These are phyloP conservation scores for Jacana jacana DNA, from an alignment of 2,113 vertebrate genomes.

Conservation along the genomic window DNA sequence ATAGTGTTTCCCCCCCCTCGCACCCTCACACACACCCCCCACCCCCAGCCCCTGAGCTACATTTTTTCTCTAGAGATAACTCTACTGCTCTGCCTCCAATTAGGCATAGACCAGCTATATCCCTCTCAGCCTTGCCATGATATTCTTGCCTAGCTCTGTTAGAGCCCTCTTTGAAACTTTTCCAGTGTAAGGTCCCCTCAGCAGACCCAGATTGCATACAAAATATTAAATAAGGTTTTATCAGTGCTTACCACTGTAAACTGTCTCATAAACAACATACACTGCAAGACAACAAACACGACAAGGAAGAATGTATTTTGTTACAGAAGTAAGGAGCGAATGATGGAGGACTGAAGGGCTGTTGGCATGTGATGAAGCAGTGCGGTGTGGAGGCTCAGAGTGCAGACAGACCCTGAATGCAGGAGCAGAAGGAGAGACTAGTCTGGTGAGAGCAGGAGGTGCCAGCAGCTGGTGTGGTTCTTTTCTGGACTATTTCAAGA, in stretches of 20 bases:
- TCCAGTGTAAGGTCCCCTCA: neutral
- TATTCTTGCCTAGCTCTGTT: neutral
- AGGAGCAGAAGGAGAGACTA: neutral
- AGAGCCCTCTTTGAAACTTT: neutral
- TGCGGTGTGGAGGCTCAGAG: neutral
- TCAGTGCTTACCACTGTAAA: rapidly evolving
- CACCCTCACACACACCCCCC: no score
- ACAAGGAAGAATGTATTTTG: neutral
- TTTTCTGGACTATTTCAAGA: neutral
- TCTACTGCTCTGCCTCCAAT: neutral
- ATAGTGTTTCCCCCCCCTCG: neutral
- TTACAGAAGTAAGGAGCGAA: neutral
- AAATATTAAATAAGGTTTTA: neutral
- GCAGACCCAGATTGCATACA: rapidly evolving
- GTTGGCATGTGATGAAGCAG: neutral
- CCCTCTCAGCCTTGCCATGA: neutral
- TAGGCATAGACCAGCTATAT: neutral
- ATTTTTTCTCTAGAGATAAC: neutral
- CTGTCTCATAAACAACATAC: neutral
- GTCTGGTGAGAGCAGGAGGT: neutral
- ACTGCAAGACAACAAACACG: neutral
- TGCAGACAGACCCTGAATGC: neutral
- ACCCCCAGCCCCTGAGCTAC: neutral
- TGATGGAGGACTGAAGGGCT: neutral
- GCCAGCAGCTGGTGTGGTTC: neutral